Percentiles rank a stretch among this genome's conserved stretches.
Conservation (phyloP, 1,140 invertebrate genomes). For the Papilio aristodemus region DNA sequence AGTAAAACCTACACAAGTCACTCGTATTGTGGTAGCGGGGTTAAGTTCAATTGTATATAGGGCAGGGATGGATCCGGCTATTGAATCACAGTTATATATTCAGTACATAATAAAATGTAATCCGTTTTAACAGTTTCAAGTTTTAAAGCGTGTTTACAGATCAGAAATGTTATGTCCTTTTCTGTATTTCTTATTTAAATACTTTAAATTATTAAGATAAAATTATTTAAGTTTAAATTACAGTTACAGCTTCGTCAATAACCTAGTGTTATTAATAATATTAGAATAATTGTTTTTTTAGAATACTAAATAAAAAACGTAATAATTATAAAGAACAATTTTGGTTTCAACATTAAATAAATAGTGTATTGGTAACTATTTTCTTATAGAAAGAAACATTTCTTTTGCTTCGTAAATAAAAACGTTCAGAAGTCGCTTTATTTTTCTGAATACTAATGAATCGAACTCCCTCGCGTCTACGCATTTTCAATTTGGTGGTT, state of each 20-base stretch:
- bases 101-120: not conserved
- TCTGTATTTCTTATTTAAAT: too few relatives aligned
- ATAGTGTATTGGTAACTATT: not conserved
- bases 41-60: slow-evolving; percentile 55
- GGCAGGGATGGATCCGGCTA: slow-evolving; percentile 39
- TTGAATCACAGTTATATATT: slow-evolving; percentile 7
- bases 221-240: too few relatives aligned
- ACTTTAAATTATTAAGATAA: too few relatives aligned
- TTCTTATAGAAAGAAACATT: not conserved
- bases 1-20: not conserved
- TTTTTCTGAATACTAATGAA: slow-evolving; percentile 13
- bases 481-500: slow-evolving; percentile 24
- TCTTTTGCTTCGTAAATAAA: not conserved
- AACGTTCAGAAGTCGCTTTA: slow-evolving; percentile 17
- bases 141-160: not conserved
- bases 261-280: too few relatives aligned
- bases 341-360: not conserved
- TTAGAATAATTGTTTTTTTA: too few relatives aligned
- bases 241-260: too few relatives aligned
- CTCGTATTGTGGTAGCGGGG: slow-evolving; percentile 38
- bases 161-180: not conserved
- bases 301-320: too few relatives aligned
- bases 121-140: not conserved
- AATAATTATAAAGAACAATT: not conserved
- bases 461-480: slow-evolving; percentile 17